phyloP scores from a whole-genome alignment of 2,888 invertebrate genomes.

The Agrilus mali region DNA sequence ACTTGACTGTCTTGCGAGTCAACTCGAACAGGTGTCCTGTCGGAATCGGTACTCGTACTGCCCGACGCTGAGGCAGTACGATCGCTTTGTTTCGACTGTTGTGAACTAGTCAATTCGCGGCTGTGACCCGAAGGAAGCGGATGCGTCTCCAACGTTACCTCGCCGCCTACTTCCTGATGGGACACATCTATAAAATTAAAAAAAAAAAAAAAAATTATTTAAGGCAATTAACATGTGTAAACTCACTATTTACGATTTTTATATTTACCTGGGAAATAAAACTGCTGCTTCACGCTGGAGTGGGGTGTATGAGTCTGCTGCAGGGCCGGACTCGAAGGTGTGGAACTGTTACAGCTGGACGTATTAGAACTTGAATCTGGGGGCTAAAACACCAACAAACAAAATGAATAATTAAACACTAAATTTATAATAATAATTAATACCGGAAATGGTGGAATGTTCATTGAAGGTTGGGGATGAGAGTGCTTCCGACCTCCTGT shows the following conservation, averaged over 20 bases:
- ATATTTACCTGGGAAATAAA: slow-evolving; percentile 61
- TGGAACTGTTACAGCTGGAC: slow-evolving; percentile 92
- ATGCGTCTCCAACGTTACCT: slow-evolving; percentile 42
- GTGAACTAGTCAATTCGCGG: slow-evolving; percentile 40
- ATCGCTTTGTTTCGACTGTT: slow-evolving; percentile 56
- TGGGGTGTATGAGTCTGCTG: slow-evolving; percentile 35
- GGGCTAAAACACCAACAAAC: slow-evolving; percentile 34
- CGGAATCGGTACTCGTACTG: slow-evolving; percentile 70
- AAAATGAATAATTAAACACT: background rate
- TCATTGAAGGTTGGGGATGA: slow-evolving; percentile 42
- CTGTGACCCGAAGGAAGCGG: slow-evolving; percentile 26
- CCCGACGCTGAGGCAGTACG: slow-evolving; percentile 59
- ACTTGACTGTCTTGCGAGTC: slow-evolving; percentile 76
- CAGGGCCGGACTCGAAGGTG: slow-evolving; percentile 84
- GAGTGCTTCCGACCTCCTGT: slow-evolving; percentile 39
- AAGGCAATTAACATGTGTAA: too few relatives aligned
- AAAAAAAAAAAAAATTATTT: background rate
- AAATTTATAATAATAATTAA: slow-evolving; percentile 12
- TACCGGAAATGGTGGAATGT: slow-evolving; percentile 45
- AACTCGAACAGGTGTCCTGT: slow-evolving; percentile 64
- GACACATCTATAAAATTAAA: slow-evolving; percentile 26
- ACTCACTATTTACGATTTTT: too few relatives aligned
- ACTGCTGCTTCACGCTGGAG: slow-evolving; percentile 45
- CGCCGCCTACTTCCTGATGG: slow-evolving; percentile 30
- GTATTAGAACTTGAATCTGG: slow-evolving; percentile 87